A percentile compares a stretch with the other conserved stretches of the same genome.
These are phyloP conservation scores for Sesia apiformis DNA, from an alignment of 2,888 invertebrate genomes.

Conservation along the genomic window DNA sequence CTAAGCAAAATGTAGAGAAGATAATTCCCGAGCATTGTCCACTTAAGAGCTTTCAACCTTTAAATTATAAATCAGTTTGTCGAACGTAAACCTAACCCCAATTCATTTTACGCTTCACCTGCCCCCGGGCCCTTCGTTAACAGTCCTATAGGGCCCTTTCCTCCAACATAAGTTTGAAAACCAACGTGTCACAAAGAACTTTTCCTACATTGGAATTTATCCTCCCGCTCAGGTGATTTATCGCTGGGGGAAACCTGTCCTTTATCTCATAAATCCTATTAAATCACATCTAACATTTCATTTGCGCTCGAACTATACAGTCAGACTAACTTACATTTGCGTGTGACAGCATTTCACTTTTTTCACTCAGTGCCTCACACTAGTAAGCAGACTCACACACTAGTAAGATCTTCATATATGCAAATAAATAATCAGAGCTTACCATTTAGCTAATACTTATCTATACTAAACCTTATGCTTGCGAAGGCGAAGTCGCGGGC, in stretches of 20 bases:
- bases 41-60: neutral
- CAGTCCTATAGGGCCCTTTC: neutral
- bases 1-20: too few species aligned
- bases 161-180: neutral
- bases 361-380: too few species aligned
- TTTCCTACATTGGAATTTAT: slow-evolving; percentile 2
- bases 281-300: slow-evolving; percentile 5
- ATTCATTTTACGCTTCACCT: neutral
- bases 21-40: too few species aligned
- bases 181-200: neutral
- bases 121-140: neutral
- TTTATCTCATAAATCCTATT: slow-evolving; percentile 2
- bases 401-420: too few species aligned
- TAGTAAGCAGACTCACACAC: too few species aligned
- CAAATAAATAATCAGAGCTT: too few species aligned
- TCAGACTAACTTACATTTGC: too few species aligned
- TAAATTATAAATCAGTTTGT: neutral
- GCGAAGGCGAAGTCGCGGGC: too few species aligned
- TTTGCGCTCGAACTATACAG: slow-evolving; percentile 1
- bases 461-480: too few species aligned
- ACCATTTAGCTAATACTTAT: too few species aligned
- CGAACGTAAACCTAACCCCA: neutral
- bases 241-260: neutral
- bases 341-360: too few species aligned
- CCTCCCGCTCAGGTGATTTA: slow-evolving; percentile 1